A percentile compares a stretch with the other conserved stretches of the same genome.
These are phyloP conservation scores for Lepisosteus oculatus DNA, from an alignment of 2,113 vertebrate species.

Conservation along the genomic window DNA sequence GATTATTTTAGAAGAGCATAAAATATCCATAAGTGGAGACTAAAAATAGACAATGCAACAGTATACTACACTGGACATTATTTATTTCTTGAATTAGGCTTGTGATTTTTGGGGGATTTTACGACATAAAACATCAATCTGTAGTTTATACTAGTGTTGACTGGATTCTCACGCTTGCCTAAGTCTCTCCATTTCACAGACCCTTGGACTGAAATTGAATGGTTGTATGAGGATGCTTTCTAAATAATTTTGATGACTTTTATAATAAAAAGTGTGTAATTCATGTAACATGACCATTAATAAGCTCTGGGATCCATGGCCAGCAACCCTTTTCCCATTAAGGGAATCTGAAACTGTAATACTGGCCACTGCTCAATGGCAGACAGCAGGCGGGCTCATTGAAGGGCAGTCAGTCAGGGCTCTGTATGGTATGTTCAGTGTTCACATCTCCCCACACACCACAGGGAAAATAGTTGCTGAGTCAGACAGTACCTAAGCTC, in stretches of 20 bases:
- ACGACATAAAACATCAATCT: too few relatives aligned
- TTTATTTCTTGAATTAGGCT: too few relatives aligned
- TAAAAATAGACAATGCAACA: not conserved
- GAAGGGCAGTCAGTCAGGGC: not conserved
- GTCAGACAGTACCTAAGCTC: not conserved
- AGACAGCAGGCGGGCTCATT: not conserved
- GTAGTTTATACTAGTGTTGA: too few relatives aligned
- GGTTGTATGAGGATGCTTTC: constrained; percentile 20
- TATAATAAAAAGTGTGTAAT: constrained; percentile 19
- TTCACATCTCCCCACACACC: not conserved
- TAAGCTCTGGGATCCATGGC: constrained; percentile 31
- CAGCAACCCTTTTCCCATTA: constrained; percentile 32
- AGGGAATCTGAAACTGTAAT: constrained; percentile 52
- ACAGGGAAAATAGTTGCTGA: not conserved
- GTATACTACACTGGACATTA: not conserved
- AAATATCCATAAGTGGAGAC: not conserved
- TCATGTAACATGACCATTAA: constrained; percentile 35
- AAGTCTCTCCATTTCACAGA: too few relatives aligned
- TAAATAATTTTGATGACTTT: constrained; percentile 21
- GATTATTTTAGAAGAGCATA: not conserved
- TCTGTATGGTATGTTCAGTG: not conserved
- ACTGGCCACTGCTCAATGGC: constrained; percentile 38
- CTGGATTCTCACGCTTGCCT: too few relatives aligned
- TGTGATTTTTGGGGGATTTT: too few relatives aligned
- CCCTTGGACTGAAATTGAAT: not conserved